Percentiles rank a stretch among this genome's conserved stretches.
These are phyloP conservation scores for Macaca mulatta DNA, from an alignment of 2,113 vertebrate species.

Conservation along the genomic window DNA sequence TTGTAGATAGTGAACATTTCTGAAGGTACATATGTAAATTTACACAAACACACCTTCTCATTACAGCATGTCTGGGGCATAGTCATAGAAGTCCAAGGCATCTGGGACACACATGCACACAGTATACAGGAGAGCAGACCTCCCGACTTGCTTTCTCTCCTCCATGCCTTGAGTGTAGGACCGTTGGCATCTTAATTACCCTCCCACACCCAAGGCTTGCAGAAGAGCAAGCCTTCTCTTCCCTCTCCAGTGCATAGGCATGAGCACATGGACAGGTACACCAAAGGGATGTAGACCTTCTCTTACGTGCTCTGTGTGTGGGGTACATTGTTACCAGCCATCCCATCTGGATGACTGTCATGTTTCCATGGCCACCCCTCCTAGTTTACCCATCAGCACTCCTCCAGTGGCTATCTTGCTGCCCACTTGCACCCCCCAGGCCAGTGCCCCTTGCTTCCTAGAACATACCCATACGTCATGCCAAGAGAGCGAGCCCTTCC, in stretches of 20 bases:
- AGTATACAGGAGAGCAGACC: background rate
- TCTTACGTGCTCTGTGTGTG: background rate
- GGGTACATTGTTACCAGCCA: background rate
- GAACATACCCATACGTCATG: background rate
- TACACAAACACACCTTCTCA: background rate
- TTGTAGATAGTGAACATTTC: background rate
- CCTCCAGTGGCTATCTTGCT: background rate
- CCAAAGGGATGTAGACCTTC: background rate
- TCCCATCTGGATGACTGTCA: background rate
- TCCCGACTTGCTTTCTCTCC: slow-evolving; percentile 67
- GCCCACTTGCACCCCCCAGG: background rate
- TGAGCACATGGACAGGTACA: background rate
- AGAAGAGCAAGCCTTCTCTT: slow-evolving; percentile 65
- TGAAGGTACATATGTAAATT: background rate
- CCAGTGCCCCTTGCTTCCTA: background rate
- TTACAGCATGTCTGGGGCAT: background rate
- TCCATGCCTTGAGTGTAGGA: slow-evolving; percentile 81
- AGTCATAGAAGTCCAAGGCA: background rate
- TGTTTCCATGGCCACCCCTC: background rate
- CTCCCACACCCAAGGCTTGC: slow-evolving; percentile 81
- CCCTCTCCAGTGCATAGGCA: background rate
- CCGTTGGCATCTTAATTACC: slow-evolving; percentile 71
- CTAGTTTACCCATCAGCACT: background rate
- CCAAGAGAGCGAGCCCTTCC: slow-evolving; percentile 67
- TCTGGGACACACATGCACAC: background rate